Evolutionary conservation across 2,113 vertebrate species (phyloP).

Genomic region (Sprattus sprattus): DNA sequence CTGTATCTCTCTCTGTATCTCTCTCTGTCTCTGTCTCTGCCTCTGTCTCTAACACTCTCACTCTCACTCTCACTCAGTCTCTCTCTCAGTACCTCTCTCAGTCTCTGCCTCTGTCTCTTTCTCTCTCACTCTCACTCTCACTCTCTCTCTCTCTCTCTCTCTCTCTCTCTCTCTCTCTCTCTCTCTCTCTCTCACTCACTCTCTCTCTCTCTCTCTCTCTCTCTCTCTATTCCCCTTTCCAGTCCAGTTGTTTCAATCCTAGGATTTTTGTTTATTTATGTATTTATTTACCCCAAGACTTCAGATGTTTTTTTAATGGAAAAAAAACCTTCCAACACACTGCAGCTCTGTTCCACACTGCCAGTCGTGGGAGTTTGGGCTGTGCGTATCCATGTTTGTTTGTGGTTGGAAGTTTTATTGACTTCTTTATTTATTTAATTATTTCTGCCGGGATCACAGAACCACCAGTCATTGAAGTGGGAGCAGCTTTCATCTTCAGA

Average conservation of each 20-base stretch:
- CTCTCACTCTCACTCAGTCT: not conserved
- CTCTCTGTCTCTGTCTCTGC: not conserved
- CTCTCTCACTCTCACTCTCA: not conserved
- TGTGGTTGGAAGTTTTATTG: conserved; percentile 11
- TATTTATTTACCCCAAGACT: not conserved
- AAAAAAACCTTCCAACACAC: not conserved
- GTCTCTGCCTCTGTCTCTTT: not conserved
- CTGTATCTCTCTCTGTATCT: too few relatives aligned
- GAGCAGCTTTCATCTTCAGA: conserved; percentile 6
- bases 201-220: not conserved
- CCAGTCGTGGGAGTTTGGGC: not conserved
- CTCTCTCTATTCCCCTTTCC: not conserved
- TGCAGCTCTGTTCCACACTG: not conserved
- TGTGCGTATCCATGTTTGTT: not conserved
- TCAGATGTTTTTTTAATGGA: conserved; percentile 10
- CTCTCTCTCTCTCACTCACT: not conserved
- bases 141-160: not conserved
- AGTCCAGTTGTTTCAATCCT: not conserved
- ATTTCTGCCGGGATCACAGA: not conserved
- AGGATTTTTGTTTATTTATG: not conserved
- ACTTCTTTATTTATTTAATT: not conserved
- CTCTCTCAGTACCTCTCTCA: not conserved
- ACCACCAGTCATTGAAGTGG: not conserved
- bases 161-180: not conserved
- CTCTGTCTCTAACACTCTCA: not conserved